phyloP scores from a whole-genome alignment of 1,140 invertebrate species.

The Cydia amplana region DNA sequence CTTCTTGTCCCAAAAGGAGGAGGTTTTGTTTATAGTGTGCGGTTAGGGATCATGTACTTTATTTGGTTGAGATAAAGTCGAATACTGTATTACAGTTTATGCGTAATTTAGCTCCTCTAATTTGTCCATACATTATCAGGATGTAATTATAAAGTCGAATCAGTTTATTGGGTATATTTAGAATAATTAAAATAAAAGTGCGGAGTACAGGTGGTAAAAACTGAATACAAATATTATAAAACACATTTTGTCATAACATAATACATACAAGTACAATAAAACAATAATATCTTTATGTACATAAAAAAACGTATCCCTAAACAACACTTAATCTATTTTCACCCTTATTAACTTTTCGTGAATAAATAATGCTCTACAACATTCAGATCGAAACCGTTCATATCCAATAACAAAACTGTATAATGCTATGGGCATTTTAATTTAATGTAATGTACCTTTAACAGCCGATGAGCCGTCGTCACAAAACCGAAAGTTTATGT shows the following conservation, averaged over 20 bases:
- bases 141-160: too few relatives aligned
- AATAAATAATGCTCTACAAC: slow-evolving; percentile 49
- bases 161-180: too few relatives aligned
- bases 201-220: too few relatives aligned
- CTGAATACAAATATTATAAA: slow-evolving; percentile 2
- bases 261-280: slow-evolving; percentile 5
- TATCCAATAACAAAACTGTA: slow-evolving; percentile 36
- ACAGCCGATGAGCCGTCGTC: not conserved
- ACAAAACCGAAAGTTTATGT: slow-evolving; percentile 3
- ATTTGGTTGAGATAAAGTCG: too few relatives aligned
- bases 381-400: slow-evolving; percentile 69
- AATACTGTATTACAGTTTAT: too few relatives aligned
- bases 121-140: too few relatives aligned
- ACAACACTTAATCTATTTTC: slow-evolving; percentile 50
- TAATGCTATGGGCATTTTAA: not conserved
- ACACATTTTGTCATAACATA: slow-evolving; percentile 11
- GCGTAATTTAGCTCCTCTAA: too few relatives aligned
- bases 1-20: too few relatives aligned
- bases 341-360: slow-evolving; percentile 33
- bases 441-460: not conserved
- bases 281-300: slow-evolving; percentile 33
- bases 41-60: too few relatives aligned
- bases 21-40: too few relatives aligned
- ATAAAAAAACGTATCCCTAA: slow-evolving; percentile 46
- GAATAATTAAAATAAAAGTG: not conserved